Conservation (phyloP, 1,140 invertebrate species). For the Chionoecetes opilio region DNA sequence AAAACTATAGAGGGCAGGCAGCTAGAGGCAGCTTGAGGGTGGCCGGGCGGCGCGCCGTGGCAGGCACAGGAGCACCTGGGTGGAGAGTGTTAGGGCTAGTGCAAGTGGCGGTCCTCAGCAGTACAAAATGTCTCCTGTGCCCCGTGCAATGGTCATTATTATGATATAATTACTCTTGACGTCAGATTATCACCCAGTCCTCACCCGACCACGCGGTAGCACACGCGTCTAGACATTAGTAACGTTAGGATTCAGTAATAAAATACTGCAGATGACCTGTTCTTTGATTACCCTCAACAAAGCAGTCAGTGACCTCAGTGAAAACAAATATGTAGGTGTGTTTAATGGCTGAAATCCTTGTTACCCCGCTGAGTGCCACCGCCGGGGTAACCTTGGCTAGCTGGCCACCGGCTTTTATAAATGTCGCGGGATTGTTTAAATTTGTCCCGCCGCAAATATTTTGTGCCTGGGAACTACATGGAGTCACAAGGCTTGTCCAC, state of each 20-base stretch:
- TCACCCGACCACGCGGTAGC: conserved; percentile 79
- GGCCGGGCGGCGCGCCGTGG: conserved; percentile 45
- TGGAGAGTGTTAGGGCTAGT: conserved; percentile 58
- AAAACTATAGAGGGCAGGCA: conserved; percentile 45
- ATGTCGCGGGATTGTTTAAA: too few relatives aligned
- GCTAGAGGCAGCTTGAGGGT: conserved; percentile 72
- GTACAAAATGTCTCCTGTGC: conserved; percentile 79
- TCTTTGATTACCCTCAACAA: conserved; percentile 37
- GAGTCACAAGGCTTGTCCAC: too few relatives aligned
- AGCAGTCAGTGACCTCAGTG: too few relatives aligned
- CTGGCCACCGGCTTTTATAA: too few relatives aligned
- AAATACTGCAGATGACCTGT: conserved; percentile 77
- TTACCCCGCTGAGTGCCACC: too few relatives aligned
- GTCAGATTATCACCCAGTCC: conserved; percentile 76
- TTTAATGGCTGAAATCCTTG: too few relatives aligned
- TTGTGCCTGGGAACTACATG: too few relatives aligned
- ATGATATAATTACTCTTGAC: conserved; percentile 78
- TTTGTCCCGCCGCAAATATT: too few relatives aligned
- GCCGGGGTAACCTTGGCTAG: too few relatives aligned
- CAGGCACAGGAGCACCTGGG: conserved; percentile 63
- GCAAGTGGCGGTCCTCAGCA: conserved; percentile 77
- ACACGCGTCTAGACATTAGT: conserved; percentile 79
- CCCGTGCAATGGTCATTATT: conserved; percentile 79
- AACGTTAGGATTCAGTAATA: conserved; percentile 79
- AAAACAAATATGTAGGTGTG: too few relatives aligned